phyloP scores from a whole-genome alignment of 2,888 invertebrate species.

The Drosophila maculinotata region DNA sequence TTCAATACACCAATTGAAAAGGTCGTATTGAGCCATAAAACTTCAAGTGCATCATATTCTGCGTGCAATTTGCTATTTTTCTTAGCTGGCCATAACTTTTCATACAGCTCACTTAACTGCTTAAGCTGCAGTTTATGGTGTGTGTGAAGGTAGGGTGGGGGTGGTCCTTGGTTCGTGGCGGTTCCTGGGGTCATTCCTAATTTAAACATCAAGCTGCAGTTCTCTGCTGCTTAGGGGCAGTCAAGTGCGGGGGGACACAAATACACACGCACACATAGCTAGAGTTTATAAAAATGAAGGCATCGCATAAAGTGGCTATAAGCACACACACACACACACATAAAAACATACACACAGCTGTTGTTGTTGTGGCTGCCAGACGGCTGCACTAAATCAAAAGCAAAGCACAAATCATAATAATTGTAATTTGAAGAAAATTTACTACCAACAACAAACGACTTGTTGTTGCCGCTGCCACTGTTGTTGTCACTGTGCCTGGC shows the following conservation, averaged over 20 bases:
- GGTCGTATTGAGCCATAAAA: constrained; percentile 17
- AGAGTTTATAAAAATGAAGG: constrained; percentile 66
- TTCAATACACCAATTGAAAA: constrained; percentile 32
- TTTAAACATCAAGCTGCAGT: constrained; percentile 48
- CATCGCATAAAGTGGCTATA: constrained; percentile 64
- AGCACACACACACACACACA: constrained; percentile 24
- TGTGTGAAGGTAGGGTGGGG: background rate
- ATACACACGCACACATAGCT: constrained; percentile 12
- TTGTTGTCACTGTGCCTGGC: constrained; percentile 63
- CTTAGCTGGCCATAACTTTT: constrained; percentile 49
- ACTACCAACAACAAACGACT: constrained; percentile 70
- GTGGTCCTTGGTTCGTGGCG: no score
- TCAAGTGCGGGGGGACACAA: background rate
- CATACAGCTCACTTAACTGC: constrained; percentile 59
- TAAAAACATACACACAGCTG: constrained; percentile 3
- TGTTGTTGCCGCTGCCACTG: constrained; percentile 33
- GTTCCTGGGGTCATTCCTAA: constrained; percentile 44
- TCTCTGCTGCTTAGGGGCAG: constrained; percentile 25
- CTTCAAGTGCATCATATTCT: constrained; percentile 44
- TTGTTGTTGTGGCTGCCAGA: constrained; percentile 41
- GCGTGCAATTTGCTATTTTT: constrained; percentile 17
- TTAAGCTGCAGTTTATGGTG: constrained; percentile 58
- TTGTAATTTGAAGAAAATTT: constrained; percentile 81
- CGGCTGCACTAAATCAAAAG: constrained; percentile 71
- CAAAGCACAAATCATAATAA: constrained; percentile 80